Percentiles rank a stretch among this genome's conserved stretches.
These are phyloP conservation scores for Drosophila gaucha DNA, from an alignment of 2,888 invertebrate genomes.

Conservation along the genomic window DNA sequence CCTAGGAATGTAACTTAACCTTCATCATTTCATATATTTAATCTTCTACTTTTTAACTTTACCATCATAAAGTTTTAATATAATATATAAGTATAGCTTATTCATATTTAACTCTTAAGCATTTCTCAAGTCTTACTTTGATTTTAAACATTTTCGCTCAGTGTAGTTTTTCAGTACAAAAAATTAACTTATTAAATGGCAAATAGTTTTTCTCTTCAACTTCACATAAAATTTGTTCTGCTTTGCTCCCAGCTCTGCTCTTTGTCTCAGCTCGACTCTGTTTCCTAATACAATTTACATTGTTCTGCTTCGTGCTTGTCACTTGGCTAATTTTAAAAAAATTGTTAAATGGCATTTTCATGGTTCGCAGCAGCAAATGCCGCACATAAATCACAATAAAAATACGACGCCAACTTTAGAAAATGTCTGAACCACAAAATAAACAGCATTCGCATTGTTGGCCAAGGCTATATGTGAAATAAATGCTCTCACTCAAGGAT, in stretches of 20 bases:
- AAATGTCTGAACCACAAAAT: slow-evolving; percentile 23
- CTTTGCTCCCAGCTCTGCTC: too few species aligned
- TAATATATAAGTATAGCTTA: too few species aligned
- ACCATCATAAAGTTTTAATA: too few species aligned
- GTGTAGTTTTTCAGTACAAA: too few species aligned
- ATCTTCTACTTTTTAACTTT: too few species aligned
- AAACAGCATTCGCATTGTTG: slow-evolving; percentile 9
- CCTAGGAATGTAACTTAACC: too few species aligned
- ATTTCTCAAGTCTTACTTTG: neutral
- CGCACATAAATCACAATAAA: slow-evolving; percentile 57
- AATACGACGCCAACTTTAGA: slow-evolving; percentile 42
- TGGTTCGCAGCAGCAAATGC: slow-evolving; percentile 12
- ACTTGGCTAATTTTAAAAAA: slow-evolving; percentile 5
- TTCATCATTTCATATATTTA: too few species aligned
- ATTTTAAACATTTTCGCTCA: too few species aligned
- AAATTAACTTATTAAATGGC: too few species aligned
- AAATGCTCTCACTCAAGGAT: slow-evolving; percentile 27
- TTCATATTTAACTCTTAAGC: too few species aligned
- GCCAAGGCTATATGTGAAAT: slow-evolving; percentile 35
- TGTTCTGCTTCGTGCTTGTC: neutral
- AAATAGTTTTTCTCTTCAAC: too few species aligned
- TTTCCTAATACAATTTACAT: neutral
- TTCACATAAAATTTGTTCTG: too few species aligned
- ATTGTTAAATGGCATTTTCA: slow-evolving; percentile 19
- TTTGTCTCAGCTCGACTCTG: neutral